Evolutionary conservation across 2,113 vertebrate genomes (phyloP), one percentile per base, ranked within the genome.

Genomic region (Eurypyga helias): DNA sequence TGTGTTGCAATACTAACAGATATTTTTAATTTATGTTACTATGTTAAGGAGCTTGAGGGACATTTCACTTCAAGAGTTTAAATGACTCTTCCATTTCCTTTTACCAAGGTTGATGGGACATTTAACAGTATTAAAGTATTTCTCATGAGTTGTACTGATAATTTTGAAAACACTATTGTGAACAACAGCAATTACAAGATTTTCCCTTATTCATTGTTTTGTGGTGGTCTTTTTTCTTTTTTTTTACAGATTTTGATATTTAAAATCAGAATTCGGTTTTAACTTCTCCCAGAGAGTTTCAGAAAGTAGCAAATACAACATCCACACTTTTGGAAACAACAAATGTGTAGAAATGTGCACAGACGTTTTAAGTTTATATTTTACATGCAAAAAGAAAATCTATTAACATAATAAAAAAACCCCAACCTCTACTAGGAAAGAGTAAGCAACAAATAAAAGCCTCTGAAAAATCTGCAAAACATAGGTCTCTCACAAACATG

Each of bases 191-290:
- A n/a, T 78, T 48, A 8, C 21, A 52, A 62, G 9, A 1, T 80
- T 90, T 61, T 71, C 9, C 2, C 1, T 38, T 57, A 18, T 15
- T 83, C 9, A 2, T 28, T 41, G 1, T 0, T 45, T 36, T 33
- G n/a, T n/a, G n/a, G n/a, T n/a, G n/a, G n/a, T n/a, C n/a, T n/a
- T n/a, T n/a, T n/a, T n/a, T n/a, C n/a, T 10, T 26, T 14, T 23
- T 13, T 13, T 18, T 29, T 11, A n/a, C 5, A 38, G 4, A n/a
- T n/a, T 82, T 87, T 69, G 17, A 46, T 5, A 2, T 64, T 72
- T 87, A 64, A 61, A 54, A 48, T 65, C 24, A 33, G 28, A 60
- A 3, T 5, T 34, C 17, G 28, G 4, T 24, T 73, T 73, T 54
- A 10, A 49, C 4, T 55, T 65, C 33, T 55, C 7, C 23, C 6